These are phyloP conservation scores for Megastigmus dorsalis DNA, from an alignment of 2,888 invertebrate species.

Conservation along the genomic window DNA sequence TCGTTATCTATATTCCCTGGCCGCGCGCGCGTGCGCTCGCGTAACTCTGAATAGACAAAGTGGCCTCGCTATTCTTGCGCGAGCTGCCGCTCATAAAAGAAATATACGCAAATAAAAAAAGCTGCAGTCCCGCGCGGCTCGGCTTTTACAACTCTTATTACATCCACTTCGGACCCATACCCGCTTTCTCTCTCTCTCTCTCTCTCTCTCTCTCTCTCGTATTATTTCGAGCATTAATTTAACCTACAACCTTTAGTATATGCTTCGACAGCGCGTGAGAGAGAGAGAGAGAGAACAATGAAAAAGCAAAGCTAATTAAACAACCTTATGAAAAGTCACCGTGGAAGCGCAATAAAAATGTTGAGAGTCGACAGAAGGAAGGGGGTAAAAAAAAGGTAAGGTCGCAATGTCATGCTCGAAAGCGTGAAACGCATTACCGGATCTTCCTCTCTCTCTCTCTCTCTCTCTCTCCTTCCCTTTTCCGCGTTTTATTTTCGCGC, in stretches of 20 bases:
- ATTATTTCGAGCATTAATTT: neutral
- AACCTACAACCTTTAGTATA: too few relatives aligned
- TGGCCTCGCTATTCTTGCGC: too few relatives aligned
- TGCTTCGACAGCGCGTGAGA: too few relatives aligned
- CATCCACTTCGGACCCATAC: too few relatives aligned
- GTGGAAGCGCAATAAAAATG: neutral
- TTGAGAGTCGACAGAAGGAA: neutral
- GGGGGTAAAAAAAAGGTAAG: neutral
- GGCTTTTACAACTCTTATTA: slow-evolving; percentile 13
- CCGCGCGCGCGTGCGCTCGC: too few relatives aligned
- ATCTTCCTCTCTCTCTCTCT: too few relatives aligned
- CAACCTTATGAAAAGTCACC: neutral
- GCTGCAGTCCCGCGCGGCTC: too few relatives aligned
- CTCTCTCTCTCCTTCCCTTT: neutral
- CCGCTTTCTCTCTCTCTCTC: too few relatives aligned
- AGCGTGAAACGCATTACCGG: slow-evolving; percentile 12
- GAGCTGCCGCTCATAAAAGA: too few relatives aligned
- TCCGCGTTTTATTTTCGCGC: slow-evolving; percentile 2
- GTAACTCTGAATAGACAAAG: too few relatives aligned
- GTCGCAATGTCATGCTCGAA: slow-evolving; percentile 16
- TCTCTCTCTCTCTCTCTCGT: neutral
- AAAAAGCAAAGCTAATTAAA: slow-evolving; percentile 5
- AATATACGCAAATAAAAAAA: too few relatives aligned
- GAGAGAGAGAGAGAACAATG: neutral
- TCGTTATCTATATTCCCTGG: too few relatives aligned